Percentiles rank a stretch among this genome's conserved stretches.
Conservation (phyloP, 2,888 invertebrate species). For the Phasia obesa region DNA sequence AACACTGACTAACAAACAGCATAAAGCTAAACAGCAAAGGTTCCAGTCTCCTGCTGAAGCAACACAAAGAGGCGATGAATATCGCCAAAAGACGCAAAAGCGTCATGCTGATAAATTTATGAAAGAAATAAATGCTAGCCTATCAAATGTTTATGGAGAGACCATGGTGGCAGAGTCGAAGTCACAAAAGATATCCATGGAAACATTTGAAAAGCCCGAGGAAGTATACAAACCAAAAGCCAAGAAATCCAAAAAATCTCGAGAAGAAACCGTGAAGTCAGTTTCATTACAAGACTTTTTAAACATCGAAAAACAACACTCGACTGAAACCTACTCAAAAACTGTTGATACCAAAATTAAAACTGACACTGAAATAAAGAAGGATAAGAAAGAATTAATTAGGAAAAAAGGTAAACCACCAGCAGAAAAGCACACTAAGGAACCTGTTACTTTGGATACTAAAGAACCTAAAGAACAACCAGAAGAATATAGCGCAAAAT, state of each 20-base stretch:
- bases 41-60: slow-evolving; percentile 79
- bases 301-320: slow-evolving; percentile 68
- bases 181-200: slow-evolving; percentile 40
- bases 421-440: slow-evolving; percentile 10
- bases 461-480: slow-evolving; percentile 23
- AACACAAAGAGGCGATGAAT: slow-evolving; percentile 75
- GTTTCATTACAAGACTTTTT: slow-evolving; percentile 61
- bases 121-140: slow-evolving; percentile 57
- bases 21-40: slow-evolving; percentile 55
- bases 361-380: slow-evolving; percentile 54
- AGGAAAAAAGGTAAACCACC: too few relatives aligned
- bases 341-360: slow-evolving; percentile 30
- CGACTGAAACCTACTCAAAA: slow-evolving; percentile 64
- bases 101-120: slow-evolving; percentile 50
- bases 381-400: slow-evolving; percentile 71
- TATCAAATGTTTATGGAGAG: slow-evolving; percentile 70
- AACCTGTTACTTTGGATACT: slow-evolving; percentile 21
- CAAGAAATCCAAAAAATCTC: slow-evolving; percentile 66
- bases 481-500: slow-evolving; percentile 3
- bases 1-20: slow-evolving; percentile 64
- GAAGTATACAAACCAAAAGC: slow-evolving; percentile 57
- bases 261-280: slow-evolving; percentile 69
- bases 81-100: slow-evolving; percentile 41
- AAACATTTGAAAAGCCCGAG: slow-evolving; percentile 62
- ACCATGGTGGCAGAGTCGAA: slow-evolving; percentile 56